Base-by-base conservation (phyloP, 2,888 invertebrate species). In the Actias luna region DNA sequence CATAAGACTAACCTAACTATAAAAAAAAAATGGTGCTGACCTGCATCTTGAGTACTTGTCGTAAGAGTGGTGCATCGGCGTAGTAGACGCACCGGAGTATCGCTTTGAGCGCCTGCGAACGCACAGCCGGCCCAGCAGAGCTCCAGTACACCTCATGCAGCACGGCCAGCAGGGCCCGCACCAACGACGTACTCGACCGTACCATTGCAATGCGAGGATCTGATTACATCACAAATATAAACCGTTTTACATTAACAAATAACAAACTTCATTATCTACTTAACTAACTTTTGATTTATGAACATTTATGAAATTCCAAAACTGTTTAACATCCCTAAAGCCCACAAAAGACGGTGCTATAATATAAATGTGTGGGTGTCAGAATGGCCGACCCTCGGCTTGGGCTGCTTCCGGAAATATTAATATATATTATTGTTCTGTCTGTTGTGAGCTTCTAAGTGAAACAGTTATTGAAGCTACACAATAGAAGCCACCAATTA, bases 141-240 rank as follows among this genome's bases (percentile, higher is more conserved):
- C 98, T 98, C 87, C 98, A 98, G 92, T 99, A 99, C 63, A 99
- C 99, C 93, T 99, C 99, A 89, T 99, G 99, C 58, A 99, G 93
- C 31, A 99, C 98, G 55, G 97, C 97, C 87, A 99, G 98, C 66
- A 99, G 93, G 52, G 98, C 97, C 75, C 96, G 95, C 59, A 94
- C 95, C 70, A 95, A 94, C 42, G 83, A 82, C 61, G 90, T 86
- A 75, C 81, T 88, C 66, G 87, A 80, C 64, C 92, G 90, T 64
- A 92, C 90, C 89, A 88, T 87, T 22, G 86, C 89, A 65, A 92
- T 87, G 70, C 91, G 92, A 0, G 88, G 92, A 60, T 92, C 92
- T 90, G 74, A 0, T 50, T 25, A 22, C 18, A 27, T 59, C 12
- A 63, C 62, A 8, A 39, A 22, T 46, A 46, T 22, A 2, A 42